phyloP scores from a whole-genome alignment of 2,113 vertebrate genomes.

The Archilochus colubris region DNA sequence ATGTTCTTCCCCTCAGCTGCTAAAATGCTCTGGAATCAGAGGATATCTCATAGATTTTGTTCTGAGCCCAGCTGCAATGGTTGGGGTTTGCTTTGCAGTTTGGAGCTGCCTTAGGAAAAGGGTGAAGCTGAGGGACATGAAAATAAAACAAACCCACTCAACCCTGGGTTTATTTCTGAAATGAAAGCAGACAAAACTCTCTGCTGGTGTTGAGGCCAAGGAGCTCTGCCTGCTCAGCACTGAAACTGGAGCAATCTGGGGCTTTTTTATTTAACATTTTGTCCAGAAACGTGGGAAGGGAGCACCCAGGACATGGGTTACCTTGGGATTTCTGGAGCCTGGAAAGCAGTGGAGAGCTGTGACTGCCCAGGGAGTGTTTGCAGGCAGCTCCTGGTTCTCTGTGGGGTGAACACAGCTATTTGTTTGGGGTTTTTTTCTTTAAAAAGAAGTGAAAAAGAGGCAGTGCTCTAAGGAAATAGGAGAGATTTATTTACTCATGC shows the following conservation, averaged over 20 bases:
- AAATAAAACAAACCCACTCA: too few relatives aligned
- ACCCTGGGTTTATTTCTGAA: background rate
- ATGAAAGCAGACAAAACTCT: background rate
- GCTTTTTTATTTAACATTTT: background rate
- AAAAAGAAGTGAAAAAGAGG: background rate
- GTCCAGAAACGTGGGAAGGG: background rate
- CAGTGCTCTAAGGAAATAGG: background rate
- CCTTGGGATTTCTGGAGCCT: background rate
- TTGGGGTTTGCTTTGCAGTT: too few relatives aligned
- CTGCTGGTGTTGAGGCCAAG: background rate
- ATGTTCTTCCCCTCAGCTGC: too few relatives aligned
- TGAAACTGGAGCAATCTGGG: background rate
- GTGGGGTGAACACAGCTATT: background rate
- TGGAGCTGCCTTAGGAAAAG: background rate
- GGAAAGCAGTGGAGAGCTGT: background rate
- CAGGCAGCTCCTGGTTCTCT: background rate
- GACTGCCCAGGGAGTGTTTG: background rate
- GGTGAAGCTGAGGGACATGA: background rate
- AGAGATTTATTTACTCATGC: conserved; percentile 2
- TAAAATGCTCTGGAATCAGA: too few relatives aligned
- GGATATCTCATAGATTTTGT: too few relatives aligned
- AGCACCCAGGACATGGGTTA: background rate
- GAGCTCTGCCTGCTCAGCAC: background rate
- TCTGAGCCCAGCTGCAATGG: too few relatives aligned
- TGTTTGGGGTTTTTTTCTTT: background rate